Conservation (phyloP, 2,113 vertebrate genomes). For the Macquaria ambigua region DNA sequence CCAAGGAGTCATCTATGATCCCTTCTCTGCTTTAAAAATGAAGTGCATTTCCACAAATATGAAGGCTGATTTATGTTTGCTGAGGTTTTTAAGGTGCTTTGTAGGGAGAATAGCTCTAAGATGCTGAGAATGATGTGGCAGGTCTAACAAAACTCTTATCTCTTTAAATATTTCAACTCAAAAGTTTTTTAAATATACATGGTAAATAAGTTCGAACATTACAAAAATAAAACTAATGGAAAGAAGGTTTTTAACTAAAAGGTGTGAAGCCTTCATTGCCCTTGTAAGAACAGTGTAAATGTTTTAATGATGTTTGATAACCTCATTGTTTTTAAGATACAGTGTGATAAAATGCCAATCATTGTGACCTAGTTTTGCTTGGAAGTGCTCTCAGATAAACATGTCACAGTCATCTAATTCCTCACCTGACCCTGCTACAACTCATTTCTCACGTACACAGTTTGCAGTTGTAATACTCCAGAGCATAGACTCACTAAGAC, state of each 20-base stretch:
- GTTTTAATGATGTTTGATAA: background rate
- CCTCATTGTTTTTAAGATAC: background rate
- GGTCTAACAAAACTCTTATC: background rate
- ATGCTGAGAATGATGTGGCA: background rate
- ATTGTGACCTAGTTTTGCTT: slow-evolving; percentile 40
- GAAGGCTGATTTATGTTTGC: background rate
- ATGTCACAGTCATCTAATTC: slow-evolving; percentile 39
- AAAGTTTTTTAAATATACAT: background rate
- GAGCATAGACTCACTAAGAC: slow-evolving; percentile 39
- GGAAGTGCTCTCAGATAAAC: slow-evolving; percentile 49
- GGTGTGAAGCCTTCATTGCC: background rate
- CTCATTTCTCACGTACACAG: slow-evolving; percentile 50
- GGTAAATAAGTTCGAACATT: background rate
- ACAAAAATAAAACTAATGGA: background rate
- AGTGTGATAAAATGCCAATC: slow-evolving; percentile 31
- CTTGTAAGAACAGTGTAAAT: background rate
- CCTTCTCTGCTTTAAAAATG: slow-evolving; percentile 16
- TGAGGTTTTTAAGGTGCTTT: background rate
- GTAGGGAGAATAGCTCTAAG: background rate
- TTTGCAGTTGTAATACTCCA: slow-evolving; percentile 45
- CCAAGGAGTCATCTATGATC: background rate
- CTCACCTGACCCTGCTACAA: slow-evolving; percentile 37
- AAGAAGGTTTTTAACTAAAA: background rate
- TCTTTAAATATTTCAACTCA: background rate
- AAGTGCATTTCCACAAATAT: background rate